These are phyloP conservation scores for Vultur gryphus DNA, from an alignment of 2,797 vertebrate genomes.

Conservation along the genomic window DNA sequence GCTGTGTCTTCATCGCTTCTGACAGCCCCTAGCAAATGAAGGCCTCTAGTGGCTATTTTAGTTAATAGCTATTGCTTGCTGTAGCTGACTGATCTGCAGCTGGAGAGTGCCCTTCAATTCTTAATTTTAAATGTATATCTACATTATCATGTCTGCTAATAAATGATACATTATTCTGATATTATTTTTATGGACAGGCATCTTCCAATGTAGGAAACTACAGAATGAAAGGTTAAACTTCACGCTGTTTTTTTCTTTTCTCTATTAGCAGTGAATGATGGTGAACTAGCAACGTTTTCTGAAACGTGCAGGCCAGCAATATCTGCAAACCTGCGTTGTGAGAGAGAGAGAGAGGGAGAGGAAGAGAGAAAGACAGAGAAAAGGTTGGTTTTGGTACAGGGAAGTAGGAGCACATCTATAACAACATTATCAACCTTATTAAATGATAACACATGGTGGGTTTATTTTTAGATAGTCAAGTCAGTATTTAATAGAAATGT, in stretches of 20 bases:
- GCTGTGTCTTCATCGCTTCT: background rate
- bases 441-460: background rate
- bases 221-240: background rate
- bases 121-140: background rate
- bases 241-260: background rate
- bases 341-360: background rate
- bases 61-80: background rate
- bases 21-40: background rate
- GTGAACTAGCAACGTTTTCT: background rate
- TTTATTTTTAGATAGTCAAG: background rate
- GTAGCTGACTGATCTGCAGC: background rate
- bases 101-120: background rate
- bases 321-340: background rate
- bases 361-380: background rate
- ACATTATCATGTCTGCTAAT: background rate
- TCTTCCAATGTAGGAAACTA: background rate
- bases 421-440: background rate
- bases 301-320: background rate
- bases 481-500: background rate
- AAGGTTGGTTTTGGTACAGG: background rate
- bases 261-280: background rate
- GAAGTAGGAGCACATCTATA: background rate
- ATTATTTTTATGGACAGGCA: background rate
- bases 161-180: background rate
- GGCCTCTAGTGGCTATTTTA: constrained; percentile 2